Evolutionary conservation across 2,888 invertebrate species (phyloP).

Genomic region (Tipula confusa): DNA sequence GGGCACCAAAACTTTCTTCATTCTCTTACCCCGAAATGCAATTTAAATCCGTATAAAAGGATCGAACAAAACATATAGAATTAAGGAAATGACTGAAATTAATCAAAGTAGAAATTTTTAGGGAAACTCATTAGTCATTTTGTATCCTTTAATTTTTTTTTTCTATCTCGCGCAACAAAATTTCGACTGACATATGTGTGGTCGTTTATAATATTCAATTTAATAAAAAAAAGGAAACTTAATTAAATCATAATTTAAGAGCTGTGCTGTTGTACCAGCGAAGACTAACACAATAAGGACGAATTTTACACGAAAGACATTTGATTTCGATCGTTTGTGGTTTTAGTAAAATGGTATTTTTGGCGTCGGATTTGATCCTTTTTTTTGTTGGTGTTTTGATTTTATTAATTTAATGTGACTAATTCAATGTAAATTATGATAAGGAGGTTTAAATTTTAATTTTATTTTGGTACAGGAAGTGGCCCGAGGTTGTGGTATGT

Average conservation of each 20-base stretch:
- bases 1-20: background rate
- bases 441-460: background rate
- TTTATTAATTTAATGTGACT: constrained; percentile 20
- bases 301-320: background rate
- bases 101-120: constrained; percentile 12
- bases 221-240: background rate
- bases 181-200: background rate
- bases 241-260: background rate
- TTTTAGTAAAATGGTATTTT: background rate
- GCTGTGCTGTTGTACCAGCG: background rate
- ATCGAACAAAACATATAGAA: background rate
- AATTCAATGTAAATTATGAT: background rate
- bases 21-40: background rate
- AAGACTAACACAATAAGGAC: background rate
- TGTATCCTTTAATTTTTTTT: background rate
- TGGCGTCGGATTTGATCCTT: background rate
- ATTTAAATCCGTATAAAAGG: background rate
- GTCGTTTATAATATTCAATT: background rate
- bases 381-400: background rate
- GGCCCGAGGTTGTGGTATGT: no score
- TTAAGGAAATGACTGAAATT: constrained; percentile 20
- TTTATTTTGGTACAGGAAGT: background rate
- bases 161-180: background rate
- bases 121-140: background rate
- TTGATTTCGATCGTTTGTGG: constrained; percentile 13